phyloP scores from a whole-genome alignment of 2,113 vertebrate species.

The Actenoides lindsayi region DNA sequence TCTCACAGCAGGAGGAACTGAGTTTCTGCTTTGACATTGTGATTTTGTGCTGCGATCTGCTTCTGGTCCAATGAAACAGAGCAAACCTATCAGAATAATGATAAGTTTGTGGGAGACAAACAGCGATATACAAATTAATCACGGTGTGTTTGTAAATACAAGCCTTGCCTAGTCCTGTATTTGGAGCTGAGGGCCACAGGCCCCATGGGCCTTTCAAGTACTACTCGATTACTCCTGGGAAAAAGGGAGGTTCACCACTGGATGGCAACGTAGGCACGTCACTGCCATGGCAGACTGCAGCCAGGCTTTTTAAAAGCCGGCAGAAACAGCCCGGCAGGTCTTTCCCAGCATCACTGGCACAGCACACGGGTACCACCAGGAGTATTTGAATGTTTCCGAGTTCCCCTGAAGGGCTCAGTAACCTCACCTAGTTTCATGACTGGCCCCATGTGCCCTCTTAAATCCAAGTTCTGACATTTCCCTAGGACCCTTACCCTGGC shows the following conservation, averaged over 20 bases:
- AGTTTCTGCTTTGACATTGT: background rate
- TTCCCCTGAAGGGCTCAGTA: background rate
- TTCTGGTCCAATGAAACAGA: background rate
- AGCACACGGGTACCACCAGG: fast-evolving
- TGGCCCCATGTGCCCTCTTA: background rate
- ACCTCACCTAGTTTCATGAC: background rate
- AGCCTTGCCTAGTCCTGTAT: fast-evolving
- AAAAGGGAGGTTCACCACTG: background rate
- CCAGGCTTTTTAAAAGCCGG: fast-evolving
- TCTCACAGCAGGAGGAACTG: background rate
- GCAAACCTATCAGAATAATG: background rate
- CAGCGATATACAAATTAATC: background rate
- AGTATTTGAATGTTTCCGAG: background rate
- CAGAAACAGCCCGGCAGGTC: background rate
- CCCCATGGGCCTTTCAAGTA: fast-evolving
- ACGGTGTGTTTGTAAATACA: background rate
- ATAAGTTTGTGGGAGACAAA: background rate
- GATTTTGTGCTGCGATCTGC: background rate
- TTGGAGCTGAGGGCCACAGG: fast-evolving
- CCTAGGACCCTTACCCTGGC: background rate
- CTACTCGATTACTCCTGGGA: background rate
- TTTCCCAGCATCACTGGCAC: background rate
- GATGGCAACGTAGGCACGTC: background rate
- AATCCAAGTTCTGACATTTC: background rate
- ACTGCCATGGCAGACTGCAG: fast-evolving